Evolutionary conservation across 2,113 vertebrate genomes (phyloP).

Genomic region (Glaucidium brasilianum): DNA sequence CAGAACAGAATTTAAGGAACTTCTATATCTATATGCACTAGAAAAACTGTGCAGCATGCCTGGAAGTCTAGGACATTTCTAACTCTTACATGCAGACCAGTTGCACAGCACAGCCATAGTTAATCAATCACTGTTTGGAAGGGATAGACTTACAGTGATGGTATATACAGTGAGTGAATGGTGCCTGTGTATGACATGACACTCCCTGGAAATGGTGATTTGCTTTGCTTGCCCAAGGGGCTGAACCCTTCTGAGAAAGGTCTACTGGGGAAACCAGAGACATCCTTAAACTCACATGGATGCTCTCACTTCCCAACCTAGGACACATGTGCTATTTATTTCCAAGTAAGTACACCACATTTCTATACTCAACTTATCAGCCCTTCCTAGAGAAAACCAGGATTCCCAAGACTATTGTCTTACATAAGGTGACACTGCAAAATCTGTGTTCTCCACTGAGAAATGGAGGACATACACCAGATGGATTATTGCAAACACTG

Average conservation of each 20-base stretch:
- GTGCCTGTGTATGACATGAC: neutral
- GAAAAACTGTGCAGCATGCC: neutral
- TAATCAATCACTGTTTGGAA: neutral
- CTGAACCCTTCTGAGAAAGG: neutral
- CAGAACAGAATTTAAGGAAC: neutral
- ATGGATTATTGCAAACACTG: neutral
- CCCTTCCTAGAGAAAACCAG: neutral
- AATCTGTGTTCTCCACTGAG: neutral
- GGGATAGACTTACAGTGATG: neutral
- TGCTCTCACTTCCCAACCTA: neutral
- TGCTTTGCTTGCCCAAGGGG: neutral
- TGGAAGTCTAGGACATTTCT: neutral
- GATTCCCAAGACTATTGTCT: neutral
- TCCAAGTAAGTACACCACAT: neutral
- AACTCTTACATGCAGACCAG: neutral
- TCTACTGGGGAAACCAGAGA: neutral
- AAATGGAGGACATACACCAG: neutral
- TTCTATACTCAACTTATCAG: neutral
- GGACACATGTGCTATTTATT: neutral
- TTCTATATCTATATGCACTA: neutral
- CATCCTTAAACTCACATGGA: neutral
- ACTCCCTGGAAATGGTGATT: neutral
- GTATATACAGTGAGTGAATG: neutral
- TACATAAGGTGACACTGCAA: neutral
- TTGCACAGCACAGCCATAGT: neutral